Percentiles rank a stretch among this genome's conserved stretches.
Conservation (phyloP, 2,888 invertebrate species). For the Synanthedon andrenaeformis region DNA sequence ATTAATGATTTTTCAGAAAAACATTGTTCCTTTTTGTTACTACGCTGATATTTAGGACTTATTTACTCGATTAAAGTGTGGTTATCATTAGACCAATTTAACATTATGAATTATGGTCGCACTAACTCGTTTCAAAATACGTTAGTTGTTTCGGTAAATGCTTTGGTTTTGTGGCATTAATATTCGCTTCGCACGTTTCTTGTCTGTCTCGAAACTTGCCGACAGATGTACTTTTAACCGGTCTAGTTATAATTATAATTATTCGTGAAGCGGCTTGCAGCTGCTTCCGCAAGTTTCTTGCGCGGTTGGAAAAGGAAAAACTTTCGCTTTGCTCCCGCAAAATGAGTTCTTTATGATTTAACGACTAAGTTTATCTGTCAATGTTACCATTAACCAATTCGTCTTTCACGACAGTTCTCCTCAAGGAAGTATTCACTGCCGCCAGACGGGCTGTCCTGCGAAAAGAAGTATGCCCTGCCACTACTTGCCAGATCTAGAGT, state of each 20-base stretch:
- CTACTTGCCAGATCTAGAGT: too few species aligned
- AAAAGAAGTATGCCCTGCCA: too few species aligned
- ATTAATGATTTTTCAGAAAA: too few species aligned
- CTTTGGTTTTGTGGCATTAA: neutral
- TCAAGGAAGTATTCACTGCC: too few species aligned
- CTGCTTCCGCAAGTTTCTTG: conserved; percentile 42
- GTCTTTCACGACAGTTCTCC: too few species aligned
- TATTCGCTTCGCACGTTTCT: neutral
- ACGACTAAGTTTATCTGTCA: conserved; percentile 4
- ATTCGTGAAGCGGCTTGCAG: conserved; percentile 48
- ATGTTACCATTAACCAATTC: neutral
- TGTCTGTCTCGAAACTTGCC: neutral
- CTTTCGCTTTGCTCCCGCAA: conserved; percentile 35
- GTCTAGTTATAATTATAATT: conserved; percentile 44
- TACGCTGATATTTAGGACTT: too few species aligned
- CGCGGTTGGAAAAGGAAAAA: conserved; percentile 31
- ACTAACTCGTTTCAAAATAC: neutral
- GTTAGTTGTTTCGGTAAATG: neutral
- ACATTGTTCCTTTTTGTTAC: too few species aligned
- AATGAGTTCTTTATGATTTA: conserved; percentile 26
- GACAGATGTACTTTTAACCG: neutral
- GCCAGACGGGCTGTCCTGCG: too few species aligned
- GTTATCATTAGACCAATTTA: too few species aligned
- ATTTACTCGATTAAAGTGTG: too few species aligned
- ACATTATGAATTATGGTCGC: too few species aligned